Evolutionary conservation across 2,888 invertebrate species (phyloP).

Genomic region (Protophormia terraenovae): DNA sequence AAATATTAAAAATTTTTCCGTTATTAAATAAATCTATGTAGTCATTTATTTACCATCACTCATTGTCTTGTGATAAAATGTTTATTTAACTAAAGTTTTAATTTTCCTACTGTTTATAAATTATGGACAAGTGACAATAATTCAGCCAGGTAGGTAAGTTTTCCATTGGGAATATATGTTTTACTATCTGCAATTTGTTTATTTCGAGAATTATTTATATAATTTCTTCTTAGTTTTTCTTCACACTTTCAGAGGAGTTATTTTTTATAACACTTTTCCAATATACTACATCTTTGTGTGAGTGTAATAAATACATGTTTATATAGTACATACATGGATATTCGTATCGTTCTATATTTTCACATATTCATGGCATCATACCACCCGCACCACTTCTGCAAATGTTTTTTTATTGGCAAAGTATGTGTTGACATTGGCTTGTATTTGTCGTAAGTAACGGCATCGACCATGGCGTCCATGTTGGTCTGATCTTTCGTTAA

Average conservation of each 20-base stretch:
- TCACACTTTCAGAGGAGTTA: not conserved
- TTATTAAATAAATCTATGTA: not conserved
- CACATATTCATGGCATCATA: constrained; percentile 39
- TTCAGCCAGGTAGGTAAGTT: constrained; percentile 5
- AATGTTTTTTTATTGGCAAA: constrained; percentile 74
- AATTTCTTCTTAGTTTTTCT: not conserved
- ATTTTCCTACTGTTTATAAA: not conserved
- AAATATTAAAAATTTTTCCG: not conserved
- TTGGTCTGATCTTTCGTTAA: constrained; percentile 61
- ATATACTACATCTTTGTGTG: not conserved
- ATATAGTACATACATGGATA: not conserved
- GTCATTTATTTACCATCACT: not conserved
- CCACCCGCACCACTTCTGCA: constrained; percentile 25
- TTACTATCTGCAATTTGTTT: constrained; percentile 64
- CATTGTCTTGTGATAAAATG: not conserved
- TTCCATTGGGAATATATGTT: constrained; percentile 31
- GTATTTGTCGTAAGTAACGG: constrained; percentile 80
- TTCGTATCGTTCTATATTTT: constrained; percentile 38
- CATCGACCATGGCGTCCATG: constrained; percentile 72
- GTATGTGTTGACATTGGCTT: constrained; percentile 81
- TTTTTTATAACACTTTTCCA: not conserved
- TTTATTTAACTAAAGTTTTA: not conserved
- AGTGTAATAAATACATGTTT: not conserved
- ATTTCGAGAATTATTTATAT: not conserved
- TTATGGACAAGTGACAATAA: constrained; percentile 33